Evolutionary conservation across 2,888 invertebrate species (phyloP).

Genomic region (Harpalus rufipes): DNA sequence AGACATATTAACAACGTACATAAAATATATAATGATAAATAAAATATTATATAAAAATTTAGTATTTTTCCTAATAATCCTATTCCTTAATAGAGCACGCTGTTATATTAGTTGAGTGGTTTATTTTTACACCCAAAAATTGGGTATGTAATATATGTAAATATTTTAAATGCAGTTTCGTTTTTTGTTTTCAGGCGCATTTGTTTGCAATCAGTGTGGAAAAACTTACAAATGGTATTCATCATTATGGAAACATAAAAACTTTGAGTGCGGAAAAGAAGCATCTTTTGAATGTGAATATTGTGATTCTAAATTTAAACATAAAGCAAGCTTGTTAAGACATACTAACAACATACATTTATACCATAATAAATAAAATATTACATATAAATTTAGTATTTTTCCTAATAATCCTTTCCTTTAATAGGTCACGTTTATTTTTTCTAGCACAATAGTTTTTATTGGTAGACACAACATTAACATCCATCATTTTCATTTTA

Average conservation of each 20-base stretch:
- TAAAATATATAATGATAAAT: neutral
- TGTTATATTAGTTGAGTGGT: too few relatives aligned
- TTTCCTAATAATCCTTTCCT: too few relatives aligned
- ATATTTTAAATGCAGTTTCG: neutral
- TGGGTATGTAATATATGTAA: neutral
- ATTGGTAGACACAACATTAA: too few relatives aligned
- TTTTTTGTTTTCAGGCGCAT: constrained; percentile 35
- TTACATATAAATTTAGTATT: too few relatives aligned
- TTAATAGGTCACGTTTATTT: too few relatives aligned
- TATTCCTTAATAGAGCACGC: neutral
- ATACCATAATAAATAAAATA: too few relatives aligned
- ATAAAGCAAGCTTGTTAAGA: too few relatives aligned
- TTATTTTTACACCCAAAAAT: too few relatives aligned
- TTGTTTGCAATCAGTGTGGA: constrained; percentile 70
- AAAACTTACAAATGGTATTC: constrained; percentile 6
- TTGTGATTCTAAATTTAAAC: constrained; percentile 72
- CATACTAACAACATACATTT: too few relatives aligned
- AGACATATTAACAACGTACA: constrained; percentile 72
- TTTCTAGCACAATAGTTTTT: too few relatives aligned
- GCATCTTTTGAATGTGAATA: constrained; percentile 78
- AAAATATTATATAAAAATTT: neutral
- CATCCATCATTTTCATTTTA: too few relatives aligned
- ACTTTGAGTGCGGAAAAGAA: constrained; percentile 79
- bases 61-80: neutral
- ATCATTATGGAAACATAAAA: constrained; percentile 67